Evolutionary conservation across 2,797 vertebrate species (phyloP).

Genomic region (Huso huso): DNA sequence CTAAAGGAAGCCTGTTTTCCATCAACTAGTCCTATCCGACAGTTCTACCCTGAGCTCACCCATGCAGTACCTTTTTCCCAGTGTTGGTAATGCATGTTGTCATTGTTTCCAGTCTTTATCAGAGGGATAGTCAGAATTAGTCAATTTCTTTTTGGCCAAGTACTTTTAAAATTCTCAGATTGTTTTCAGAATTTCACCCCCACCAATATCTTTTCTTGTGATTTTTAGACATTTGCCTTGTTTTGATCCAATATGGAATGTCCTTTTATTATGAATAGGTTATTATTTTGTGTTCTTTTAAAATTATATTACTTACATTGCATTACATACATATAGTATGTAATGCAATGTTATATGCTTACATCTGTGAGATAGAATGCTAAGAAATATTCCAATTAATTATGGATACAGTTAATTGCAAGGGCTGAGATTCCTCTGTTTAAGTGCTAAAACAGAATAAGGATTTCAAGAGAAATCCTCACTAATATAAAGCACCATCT

Average conservation of each 20-base stretch:
- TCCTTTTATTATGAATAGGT: background rate
- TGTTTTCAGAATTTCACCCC: too few relatives aligned
- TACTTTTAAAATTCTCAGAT: background rate
- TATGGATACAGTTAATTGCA: background rate
- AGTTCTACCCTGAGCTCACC: background rate
- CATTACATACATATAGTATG: too few relatives aligned
- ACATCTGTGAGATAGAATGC: slow-evolving; percentile 3
- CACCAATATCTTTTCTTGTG: too few relatives aligned
- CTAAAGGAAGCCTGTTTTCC: background rate
- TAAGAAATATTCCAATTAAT: background rate
- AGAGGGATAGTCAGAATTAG: background rate
- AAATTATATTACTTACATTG: too few relatives aligned
- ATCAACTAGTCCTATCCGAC: background rate
- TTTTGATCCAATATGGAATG: slow-evolving; percentile 2
- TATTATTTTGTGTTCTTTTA: too few relatives aligned
- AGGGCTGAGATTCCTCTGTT: slow-evolving; percentile 4
- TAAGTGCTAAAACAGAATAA: background rate
- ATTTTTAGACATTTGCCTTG: too few relatives aligned
- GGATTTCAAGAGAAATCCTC: background rate
- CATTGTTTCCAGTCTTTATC: slow-evolving; percentile 11
- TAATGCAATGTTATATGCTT: background rate
- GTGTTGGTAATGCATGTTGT: background rate
- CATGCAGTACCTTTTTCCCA: background rate
- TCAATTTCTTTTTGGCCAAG: background rate
- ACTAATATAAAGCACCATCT: slow-evolving; percentile 16